A percentile compares a stretch with the other conserved stretches of the same genome.
These are phyloP conservation scores for Drosophila littoralis DNA, from an alignment of 1,140 invertebrate genomes.

Conservation along the genomic window DNA sequence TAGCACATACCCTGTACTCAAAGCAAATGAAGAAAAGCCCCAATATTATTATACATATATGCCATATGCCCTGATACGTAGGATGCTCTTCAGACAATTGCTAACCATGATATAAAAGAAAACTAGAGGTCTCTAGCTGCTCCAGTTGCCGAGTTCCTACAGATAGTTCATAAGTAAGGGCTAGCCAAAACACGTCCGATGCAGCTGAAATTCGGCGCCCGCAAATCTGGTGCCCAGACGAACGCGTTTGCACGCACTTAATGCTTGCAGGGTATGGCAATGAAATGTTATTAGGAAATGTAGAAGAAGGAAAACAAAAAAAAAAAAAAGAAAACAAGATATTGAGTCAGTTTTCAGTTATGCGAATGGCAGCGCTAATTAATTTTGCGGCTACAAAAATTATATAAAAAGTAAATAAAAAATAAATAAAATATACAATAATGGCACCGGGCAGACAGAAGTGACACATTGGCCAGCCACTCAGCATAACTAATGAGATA, in stretches of 20 bases:
- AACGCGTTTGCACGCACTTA: too few relatives aligned
- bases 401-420: conserved; percentile 60
- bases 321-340: background rate
- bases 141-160: too few relatives aligned
- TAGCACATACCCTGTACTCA: background rate
- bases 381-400: conserved; percentile 58
- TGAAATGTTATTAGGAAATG: background rate
- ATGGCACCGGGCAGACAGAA: conserved; percentile 44
- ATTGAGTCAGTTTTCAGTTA: conserved; percentile 40
- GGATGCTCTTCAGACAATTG: too few relatives aligned
- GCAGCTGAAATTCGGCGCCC: too few relatives aligned
- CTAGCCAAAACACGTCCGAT: too few relatives aligned
- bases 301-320: background rate
- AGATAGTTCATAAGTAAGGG: too few relatives aligned
- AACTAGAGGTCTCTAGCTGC: background rate
- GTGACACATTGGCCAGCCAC: conserved; percentile 48
- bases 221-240: too few relatives aligned
- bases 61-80: too few relatives aligned
- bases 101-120: background rate
- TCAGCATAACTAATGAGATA: conserved; percentile 46
- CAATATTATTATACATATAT: too few relatives aligned
- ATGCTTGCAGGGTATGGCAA: conserved; percentile 5
- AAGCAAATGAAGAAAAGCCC: too few relatives aligned
- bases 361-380: conserved; percentile 58
- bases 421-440: conserved; percentile 54